phyloP scores from a whole-genome alignment of 1,140 invertebrate genomes.

The Charaxes varanes region DNA sequence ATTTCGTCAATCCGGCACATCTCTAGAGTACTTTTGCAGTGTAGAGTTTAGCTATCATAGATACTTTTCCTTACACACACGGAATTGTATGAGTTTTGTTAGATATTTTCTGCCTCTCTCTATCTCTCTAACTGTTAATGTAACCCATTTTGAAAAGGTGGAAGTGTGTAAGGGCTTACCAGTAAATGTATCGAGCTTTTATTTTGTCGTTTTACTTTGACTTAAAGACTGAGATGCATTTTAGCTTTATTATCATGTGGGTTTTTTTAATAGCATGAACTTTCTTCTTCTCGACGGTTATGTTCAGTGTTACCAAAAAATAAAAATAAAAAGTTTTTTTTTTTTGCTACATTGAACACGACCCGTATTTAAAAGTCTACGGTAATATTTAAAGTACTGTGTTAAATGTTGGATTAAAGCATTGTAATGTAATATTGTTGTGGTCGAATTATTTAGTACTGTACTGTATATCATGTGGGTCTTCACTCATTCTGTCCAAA shows the following conservation, averaged over 20 bases:
- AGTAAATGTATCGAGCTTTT: constrained; percentile 1
- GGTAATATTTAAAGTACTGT: constrained; percentile 16
- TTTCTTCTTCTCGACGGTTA: constrained; percentile 25
- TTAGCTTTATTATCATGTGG: constrained; percentile 65
- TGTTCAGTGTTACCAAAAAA: constrained; percentile 41
- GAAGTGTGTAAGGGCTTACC: constrained; percentile 4
- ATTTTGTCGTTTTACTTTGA: constrained; percentile 2
- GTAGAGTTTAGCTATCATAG: constrained; percentile 1
- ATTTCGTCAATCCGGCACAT: too few relatives aligned
- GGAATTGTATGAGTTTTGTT: neutral
- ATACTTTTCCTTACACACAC: constrained; percentile 5
- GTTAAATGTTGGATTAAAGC: constrained; percentile 26
- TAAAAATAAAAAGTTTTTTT: constrained; percentile 15
- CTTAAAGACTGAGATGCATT: constrained; percentile 8
- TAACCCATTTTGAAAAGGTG: neutral
- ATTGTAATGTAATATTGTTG: constrained; percentile 17
- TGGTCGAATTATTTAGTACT: constrained; percentile 20
- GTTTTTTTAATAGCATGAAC: constrained; percentile 72
- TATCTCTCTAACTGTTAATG: too few relatives aligned
- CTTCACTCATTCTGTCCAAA: constrained; percentile 54
- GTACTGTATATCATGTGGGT: constrained; percentile 44
- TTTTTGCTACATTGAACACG: constrained; percentile 33
- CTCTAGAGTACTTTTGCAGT: too few relatives aligned
- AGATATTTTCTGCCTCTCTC: neutral
- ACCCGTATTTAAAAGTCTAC: constrained; percentile 22